Percentiles rank a stretch among this genome's conserved stretches.
phyloP scores from a whole-genome alignment of 2,888 invertebrate genomes.

The Diachrysia chrysitis region DNA sequence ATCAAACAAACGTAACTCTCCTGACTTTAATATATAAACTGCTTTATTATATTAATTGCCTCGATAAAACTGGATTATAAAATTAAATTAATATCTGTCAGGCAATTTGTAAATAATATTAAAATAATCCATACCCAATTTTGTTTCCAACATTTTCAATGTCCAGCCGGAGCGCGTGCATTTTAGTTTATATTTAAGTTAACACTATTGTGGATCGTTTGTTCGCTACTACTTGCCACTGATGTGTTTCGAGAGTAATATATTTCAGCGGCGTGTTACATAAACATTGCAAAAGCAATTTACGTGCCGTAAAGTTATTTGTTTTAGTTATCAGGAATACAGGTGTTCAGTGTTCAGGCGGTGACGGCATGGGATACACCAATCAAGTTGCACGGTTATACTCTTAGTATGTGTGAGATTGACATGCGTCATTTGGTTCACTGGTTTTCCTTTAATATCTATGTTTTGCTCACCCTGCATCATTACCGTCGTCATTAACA shows the following conservation, averaged over 20 bases:
- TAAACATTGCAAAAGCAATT: conserved; percentile 51
- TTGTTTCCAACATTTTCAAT: conserved; percentile 16
- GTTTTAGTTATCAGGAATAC: conserved; percentile 43
- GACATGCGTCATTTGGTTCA: conserved; percentile 1
- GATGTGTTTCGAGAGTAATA: conserved; percentile 33
- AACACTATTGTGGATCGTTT: conserved; percentile 36
- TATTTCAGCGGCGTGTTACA: conserved; percentile 38
- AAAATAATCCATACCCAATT: conserved; percentile 43
- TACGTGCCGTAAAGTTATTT: conserved; percentile 48
- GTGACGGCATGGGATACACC: conserved; percentile 5
- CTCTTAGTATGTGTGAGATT: neutral
- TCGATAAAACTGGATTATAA: neutral
- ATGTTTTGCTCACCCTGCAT: neutral
- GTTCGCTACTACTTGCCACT: conserved; percentile 24
- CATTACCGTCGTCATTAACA: conserved; percentile 1
- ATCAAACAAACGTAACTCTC: neutral
- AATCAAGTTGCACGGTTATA: neutral
- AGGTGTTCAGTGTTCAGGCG: conserved; percentile 37
- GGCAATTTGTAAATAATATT: neutral
- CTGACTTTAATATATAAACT: neutral
- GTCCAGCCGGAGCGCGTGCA: conserved; percentile 20
- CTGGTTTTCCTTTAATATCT: neutral
- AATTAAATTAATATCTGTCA: neutral
- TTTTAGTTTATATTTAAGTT: conserved; percentile 18
- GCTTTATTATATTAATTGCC: neutral